These are phyloP conservation scores for Andrena flavipes DNA, from an alignment of 2,888 invertebrate species.

Conservation along the genomic window DNA sequence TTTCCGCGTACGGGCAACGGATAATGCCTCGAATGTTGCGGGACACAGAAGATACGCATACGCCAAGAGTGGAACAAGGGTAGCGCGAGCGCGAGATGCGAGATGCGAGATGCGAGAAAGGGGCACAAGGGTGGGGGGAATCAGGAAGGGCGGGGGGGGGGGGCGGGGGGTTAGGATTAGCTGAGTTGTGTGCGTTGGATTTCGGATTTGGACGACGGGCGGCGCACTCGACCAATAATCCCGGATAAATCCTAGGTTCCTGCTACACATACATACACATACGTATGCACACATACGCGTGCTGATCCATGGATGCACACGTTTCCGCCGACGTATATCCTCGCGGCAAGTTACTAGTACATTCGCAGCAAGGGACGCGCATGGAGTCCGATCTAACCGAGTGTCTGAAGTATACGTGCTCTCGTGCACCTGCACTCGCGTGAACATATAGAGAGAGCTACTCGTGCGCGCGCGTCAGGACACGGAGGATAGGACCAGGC, in stretches of 20 bases:
- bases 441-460: neutral
- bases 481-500: conserved; percentile 63
- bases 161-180: conserved; percentile 78
- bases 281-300: conserved; percentile 57
- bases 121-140: conserved; percentile 33
- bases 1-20: conserved; percentile 69
- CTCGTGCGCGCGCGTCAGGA: conserved; percentile 19
- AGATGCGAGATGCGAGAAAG: conserved; percentile 30
- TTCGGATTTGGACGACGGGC: conserved; percentile 82
- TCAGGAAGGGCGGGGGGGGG: conserved; percentile 23
- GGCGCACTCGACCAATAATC: conserved; percentile 81
- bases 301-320: conserved; percentile 15
- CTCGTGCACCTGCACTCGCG: conserved; percentile 6
- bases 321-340: conserved; percentile 12
- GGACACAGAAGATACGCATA: conserved; percentile 63
- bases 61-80: conserved; percentile 63
- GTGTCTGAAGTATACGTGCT: conserved; percentile 43
- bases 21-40: conserved; percentile 66
- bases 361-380: conserved; percentile 34
- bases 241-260: conserved; percentile 81
- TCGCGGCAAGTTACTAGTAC: conserved; percentile 31
- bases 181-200: conserved; percentile 83
- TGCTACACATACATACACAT: too few species aligned
- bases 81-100: conserved; percentile 50
- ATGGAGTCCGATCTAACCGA: conserved; percentile 72